Conservation (phyloP, 2,888 invertebrate genomes). For the Macrosoma leucophasiata region DNA sequence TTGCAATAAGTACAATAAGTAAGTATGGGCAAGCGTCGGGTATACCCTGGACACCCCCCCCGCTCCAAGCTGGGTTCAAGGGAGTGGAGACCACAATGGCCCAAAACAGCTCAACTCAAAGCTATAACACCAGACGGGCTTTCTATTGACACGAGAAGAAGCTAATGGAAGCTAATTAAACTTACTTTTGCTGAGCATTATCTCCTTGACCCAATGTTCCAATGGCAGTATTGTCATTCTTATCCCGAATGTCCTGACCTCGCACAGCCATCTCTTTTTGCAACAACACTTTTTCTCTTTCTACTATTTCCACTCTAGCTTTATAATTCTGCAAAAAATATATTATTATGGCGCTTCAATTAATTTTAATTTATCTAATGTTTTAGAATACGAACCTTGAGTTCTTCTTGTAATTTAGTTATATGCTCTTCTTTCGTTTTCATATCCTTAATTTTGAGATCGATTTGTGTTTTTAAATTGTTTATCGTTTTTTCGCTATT, state of each 20-base stretch:
- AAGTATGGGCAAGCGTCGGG: no score
- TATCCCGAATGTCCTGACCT: conserved; percentile 46
- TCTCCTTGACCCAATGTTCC: conserved; percentile 55
- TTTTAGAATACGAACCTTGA: conserved; percentile 44
- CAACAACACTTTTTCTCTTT: conserved; percentile 53
- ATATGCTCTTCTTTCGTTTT: conserved; percentile 56
- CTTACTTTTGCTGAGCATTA: conserved; percentile 45
- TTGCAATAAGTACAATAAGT: no score
- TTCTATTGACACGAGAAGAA: no score
- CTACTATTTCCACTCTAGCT: conserved; percentile 55
- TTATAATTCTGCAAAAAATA: conserved; percentile 48
- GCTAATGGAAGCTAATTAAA: no score
- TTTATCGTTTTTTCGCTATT: conserved; percentile 53
- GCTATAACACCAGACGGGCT: no score
- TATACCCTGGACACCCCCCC: no score
- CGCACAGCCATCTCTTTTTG: conserved; percentile 50
- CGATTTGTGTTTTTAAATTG: conserved; percentile 53
- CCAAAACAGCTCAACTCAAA: no score
- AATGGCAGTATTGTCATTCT: conserved; percentile 58
- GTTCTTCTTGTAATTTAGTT: conserved; percentile 53
- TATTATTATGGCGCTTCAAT: no score
- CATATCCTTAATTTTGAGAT: conserved; percentile 55
- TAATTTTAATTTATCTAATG: background rate
- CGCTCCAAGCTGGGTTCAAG: no score
- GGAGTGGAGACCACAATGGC: no score